A percentile compares a stretch with the other conserved stretches of the same genome.
Conservation (phyloP, 2,797 vertebrate genomes). For the Galagoides demidoff region DNA sequence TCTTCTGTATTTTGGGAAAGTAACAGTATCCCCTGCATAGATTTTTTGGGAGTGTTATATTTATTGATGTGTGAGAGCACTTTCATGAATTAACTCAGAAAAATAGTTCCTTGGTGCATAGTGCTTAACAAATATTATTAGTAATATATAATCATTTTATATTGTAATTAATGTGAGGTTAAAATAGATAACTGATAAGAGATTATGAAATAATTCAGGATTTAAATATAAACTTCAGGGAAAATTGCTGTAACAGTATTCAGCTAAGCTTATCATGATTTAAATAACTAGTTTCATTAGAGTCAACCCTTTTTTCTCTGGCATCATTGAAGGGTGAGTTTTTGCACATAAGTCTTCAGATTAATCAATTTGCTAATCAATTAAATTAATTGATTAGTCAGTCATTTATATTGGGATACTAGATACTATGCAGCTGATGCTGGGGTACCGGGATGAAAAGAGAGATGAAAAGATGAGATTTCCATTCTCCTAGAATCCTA, state of each 20-base stretch:
- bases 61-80: not conserved
- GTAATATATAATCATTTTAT: not conserved
- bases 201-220: conserved; percentile 24
- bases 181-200: conserved; percentile 26
- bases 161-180: conserved; percentile 39
- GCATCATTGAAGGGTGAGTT: conserved; percentile 24
- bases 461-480: not conserved
- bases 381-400: not conserved
- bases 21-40: not conserved
- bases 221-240: not conserved
- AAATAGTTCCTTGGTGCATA: not conserved
- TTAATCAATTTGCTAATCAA: not conserved
- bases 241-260: conserved; percentile 7
- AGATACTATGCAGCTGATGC: not conserved
- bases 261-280: conserved; percentile 38
- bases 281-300: conserved; percentile 56
- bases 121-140: not conserved
- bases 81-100: not conserved
- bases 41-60: conserved; percentile 27
- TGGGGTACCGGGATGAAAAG: not conserved
- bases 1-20: conserved; percentile 25
- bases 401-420: not conserved
- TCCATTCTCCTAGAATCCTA: not conserved
- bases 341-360: conserved; percentile 10
- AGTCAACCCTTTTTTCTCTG: conserved; percentile 1